Base-by-base conservation (phyloP, 1,140 invertebrate genomes). In the Anadara kagoshimensis region DNA sequence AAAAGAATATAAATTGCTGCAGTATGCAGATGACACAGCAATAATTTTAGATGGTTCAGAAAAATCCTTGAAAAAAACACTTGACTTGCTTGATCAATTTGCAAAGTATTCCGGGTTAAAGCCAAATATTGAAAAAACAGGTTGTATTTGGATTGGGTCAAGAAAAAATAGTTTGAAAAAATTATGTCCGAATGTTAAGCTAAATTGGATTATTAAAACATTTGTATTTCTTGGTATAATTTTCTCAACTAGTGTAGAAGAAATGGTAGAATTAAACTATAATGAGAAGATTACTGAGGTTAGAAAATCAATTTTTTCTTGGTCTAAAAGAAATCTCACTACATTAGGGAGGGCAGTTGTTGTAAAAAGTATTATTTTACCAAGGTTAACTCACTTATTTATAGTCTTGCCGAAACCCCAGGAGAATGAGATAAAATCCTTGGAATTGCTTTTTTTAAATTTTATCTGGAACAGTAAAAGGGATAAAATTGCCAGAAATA, bases 301-400 rank as follows among this genome's bases (percentile, higher is more conserved):
- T 10, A 24, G 22, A 47, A 61, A 44, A 24, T n/a, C 16, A 14
- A 47, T 47, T 1, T 47, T 14, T 4, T 11, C 4, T 22, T 63
- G 61, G 61, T 20, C 10, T 22, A 22, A 47, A 26, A 7, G 59
- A 5, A 43, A 62, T 14, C 18, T 64, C 5, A 64, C 29, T 12
- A 20, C 51, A 5, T 45, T 64, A 22, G 62, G 62, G 26, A 64
- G 26, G 36, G 24, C 51, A 16, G 51, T 45, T 26, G 62, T 64
- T 47, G 62, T 64, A 10, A 49, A 64, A 51, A 24, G 44, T 41
- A 14, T 64, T 10, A 7, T 51, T 12, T 11, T 64, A 7, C 22
- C 47, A 22, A 51, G 22, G 22, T 26, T 47, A 22, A 51, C 45
- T 10, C 62, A 64, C 51, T 43, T 64, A 8, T 64, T 64, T 26